Base-by-base conservation (phyloP, 1,140 invertebrate genomes). In the Matsumurasca onukii region DNA sequence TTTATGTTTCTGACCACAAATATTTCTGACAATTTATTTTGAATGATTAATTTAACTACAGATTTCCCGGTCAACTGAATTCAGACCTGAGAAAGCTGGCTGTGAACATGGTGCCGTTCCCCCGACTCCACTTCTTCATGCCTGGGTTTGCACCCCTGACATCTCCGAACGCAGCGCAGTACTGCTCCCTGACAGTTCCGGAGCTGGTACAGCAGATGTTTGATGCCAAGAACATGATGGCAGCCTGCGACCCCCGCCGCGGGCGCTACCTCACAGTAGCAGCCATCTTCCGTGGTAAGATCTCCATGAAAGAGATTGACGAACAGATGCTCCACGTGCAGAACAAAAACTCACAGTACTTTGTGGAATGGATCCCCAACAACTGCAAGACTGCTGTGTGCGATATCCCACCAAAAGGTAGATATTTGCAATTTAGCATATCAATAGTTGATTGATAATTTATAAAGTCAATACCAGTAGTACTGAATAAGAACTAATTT, bases 41-140 rank as follows among this genome's bases (percentile, higher is more conserved):
- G n/a, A n/a, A n/a, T n/a, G n/a, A n/a, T n/a, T n/a, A n/a, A n/a
- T n/a, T n/a, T n/a, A n/a, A n/a, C n/a, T n/a, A n/a, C n/a, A n/a
- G n/a, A n/a, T n/a, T n/a, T n/a, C n/a, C n/a, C n/a, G n/a, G n/a
- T n/a, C n/a, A n/a, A n/a, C n/a, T n/a, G n/a, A n/a, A n/a, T n/a
- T n/a, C n/a, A n/a, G n/a, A n/a, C n/a, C n/a, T 88, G 30, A 75
- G 87, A 39, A 88, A 88, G 77, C 75, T 88, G 52, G 86, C 86
- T 17, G 87, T 88, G 30, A 88, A 88, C 75, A 88, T 89, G 87
- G 86, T 88, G 30, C 86, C 86, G 2, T 89, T 89, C 76, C 87
- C 87, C 75, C 27, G 87, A 55, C 80, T 88, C 24, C 87, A 88
- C 74, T 88, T 89, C 78, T 89, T 89, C 77, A 86, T 88, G 80